Evolutionary conservation across 2,888 invertebrate species (phyloP), one percentile per base, ranked within the genome.

Genomic region (Altica lythri): DNA sequence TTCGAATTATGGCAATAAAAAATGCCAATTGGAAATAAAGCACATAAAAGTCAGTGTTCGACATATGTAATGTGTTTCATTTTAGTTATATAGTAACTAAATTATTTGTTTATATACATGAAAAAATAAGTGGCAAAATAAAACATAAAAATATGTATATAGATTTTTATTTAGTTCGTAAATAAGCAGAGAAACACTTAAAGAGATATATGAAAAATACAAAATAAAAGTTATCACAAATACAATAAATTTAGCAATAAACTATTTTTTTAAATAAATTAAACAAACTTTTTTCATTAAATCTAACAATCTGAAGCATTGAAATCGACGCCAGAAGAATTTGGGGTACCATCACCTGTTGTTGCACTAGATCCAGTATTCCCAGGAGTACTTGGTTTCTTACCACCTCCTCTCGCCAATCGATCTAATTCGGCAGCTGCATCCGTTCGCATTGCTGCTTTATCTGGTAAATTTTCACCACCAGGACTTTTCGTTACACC

Each of bases 391-490:
- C 64, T 48, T 8, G 67, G 60, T 42, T 65, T 67, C 37, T 80
- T 78, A 54, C 77, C 75, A 75, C 87, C 86, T 65, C 83, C 85
- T 66, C 90, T 83, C 60, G 92, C 88, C 72, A 95, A 83, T 62
- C 94, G 85, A 79, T 95, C 95, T 30, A 95, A 81, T 78, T 95
- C 95, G 6, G 95, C 95, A 17, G 92, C 93, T 25, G 94, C 95
- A 77, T 95, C 94, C 12, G 91, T 89, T 58, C 93, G 82, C 78
- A 91, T 88, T 14, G 86, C 81, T 49, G 86, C 81, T 75, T 88
- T 85, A 73, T 89, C 91, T 57, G 85, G 81, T 75, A 72, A 70
- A 74, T 55, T 60, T 13, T 62, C 62, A 30, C 40, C 76, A 59
- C 68, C 68, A 18, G 71, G 65, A 43, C 66, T 66, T 45, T 68